These are phyloP conservation scores for Enteromius fasciolatus DNA, from an alignment of 2,797 vertebrate genomes.

Conservation along the genomic window DNA sequence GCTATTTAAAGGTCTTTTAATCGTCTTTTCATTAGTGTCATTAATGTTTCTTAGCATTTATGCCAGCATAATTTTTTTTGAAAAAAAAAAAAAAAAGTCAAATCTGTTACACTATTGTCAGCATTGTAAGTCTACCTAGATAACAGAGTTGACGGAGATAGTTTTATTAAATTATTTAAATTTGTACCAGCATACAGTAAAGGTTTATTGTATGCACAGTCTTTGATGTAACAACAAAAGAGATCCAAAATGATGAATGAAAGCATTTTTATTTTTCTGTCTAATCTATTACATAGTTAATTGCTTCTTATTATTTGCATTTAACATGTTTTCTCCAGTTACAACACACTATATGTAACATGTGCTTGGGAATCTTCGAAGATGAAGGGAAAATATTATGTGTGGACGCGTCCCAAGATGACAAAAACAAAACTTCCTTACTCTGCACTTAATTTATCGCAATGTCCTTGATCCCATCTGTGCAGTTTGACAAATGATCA, in stretches of 20 bases:
- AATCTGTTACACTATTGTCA: too few species aligned
- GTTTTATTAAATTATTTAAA: not conserved
- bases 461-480: conserved; percentile 31
- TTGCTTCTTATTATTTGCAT: not conserved
- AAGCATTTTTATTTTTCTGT: not conserved
- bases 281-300: not conserved
- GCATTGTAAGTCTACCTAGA: too few species aligned
- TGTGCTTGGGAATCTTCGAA: not conserved
- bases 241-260: not conserved
- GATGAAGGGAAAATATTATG: not conserved
- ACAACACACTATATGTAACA: not conserved
- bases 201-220: not conserved
- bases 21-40: too few species aligned
- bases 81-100: too few species aligned
- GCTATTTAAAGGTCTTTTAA: too few species aligned
- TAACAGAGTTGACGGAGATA: too few species aligned
- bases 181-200: not conserved
- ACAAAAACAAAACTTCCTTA: not conserved
- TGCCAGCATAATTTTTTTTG: too few species aligned
- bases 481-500: conserved; percentile 1
- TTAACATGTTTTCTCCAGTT: not conserved
- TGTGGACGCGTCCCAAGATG: not conserved
- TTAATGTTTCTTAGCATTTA: too few species aligned
- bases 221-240: not conserved
- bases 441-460: conserved; percentile 4